Percentiles rank a stretch among this genome's conserved stretches.
These are phyloP conservation scores for Drosophila acutilabella DNA, from an alignment of 2,888 invertebrate genomes.

Conservation along the genomic window DNA sequence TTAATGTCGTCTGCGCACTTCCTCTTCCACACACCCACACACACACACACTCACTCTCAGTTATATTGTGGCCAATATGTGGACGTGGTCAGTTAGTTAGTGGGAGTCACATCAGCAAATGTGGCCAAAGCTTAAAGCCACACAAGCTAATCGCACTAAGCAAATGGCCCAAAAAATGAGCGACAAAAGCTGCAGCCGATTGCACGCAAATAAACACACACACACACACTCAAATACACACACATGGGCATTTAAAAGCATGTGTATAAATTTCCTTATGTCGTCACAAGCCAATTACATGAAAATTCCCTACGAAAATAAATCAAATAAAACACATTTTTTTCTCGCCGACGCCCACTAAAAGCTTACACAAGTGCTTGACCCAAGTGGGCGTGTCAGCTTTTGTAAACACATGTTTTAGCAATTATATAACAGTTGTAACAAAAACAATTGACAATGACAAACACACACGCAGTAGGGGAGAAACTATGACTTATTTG, in stretches of 20 bases:
- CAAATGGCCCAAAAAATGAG: conserved; percentile 74
- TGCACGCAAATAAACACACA: conserved; percentile 41
- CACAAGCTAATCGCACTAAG: conserved; percentile 66
- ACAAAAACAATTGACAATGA: conserved; percentile 43
- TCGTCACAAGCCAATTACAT: conserved; percentile 65
- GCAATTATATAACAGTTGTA: conserved; percentile 55
- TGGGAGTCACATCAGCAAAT: conserved; percentile 34
- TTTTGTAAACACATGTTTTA: conserved; percentile 57
- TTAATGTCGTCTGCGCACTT: conserved; percentile 70
- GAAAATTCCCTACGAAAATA: conserved; percentile 63
- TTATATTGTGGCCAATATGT: conserved; percentile 18
- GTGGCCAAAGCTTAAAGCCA: conserved; percentile 40
- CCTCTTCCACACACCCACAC: conserved; percentile 38
- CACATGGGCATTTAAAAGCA: conserved; percentile 19
- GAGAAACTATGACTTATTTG: not conserved
- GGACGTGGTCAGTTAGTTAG: conserved; percentile 41
- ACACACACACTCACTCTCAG: conserved; percentile 17
- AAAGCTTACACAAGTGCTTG: conserved; percentile 18
- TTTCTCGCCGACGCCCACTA: conserved; percentile 6
- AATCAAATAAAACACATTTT: conserved; percentile 55
- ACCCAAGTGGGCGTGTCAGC: conserved; percentile 39
- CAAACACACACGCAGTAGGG: conserved; percentile 1
- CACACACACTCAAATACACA: conserved; percentile 1
- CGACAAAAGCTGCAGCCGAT: conserved; percentile 68
- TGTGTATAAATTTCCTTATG: conserved; percentile 54